phyloP scores from a whole-genome alignment of 2,113 vertebrate species.

The Lota lota region DNA sequence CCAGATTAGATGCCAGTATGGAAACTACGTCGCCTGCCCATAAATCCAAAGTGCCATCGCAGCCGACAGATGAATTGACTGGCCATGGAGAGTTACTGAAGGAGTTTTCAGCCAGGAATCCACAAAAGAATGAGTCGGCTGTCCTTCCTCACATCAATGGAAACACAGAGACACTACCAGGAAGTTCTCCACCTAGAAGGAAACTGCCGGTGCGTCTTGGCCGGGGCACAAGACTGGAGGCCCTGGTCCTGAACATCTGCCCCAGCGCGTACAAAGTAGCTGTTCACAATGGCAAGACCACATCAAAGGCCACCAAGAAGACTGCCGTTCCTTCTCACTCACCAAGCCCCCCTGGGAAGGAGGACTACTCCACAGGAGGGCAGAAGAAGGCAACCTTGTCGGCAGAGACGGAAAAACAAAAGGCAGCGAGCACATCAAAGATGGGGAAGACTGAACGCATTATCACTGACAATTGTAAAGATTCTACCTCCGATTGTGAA shows the following conservation, averaged over 20 bases:
- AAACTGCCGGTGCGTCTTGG: constrained; percentile 63
- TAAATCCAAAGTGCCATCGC: constrained; percentile 8
- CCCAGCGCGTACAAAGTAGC: constrained; percentile 61
- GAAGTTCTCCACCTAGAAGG: constrained; percentile 43
- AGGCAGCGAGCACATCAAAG: constrained; percentile 32
- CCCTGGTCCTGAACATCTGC: constrained; percentile 74
- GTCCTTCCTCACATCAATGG: constrained; percentile 47
- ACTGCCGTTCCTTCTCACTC: constrained; percentile 14
- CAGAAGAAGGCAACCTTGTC: constrained; percentile 14
- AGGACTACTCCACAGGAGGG: not conserved
- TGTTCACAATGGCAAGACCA: constrained; percentile 46
- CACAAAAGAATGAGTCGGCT: constrained; percentile 2
- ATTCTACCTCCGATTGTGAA: constrained; percentile 67
- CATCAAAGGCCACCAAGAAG: constrained; percentile 23
- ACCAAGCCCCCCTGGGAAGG: constrained; percentile 19
- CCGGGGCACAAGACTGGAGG: constrained; percentile 66
- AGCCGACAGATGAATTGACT: constrained; percentile 42
- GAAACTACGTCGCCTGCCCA: constrained; percentile 20
- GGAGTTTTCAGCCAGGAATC: constrained; percentile 30
- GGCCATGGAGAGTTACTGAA: constrained; percentile 25
- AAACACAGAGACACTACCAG: constrained; percentile 36
- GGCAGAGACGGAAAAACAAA: constrained; percentile 26
- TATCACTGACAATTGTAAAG: constrained; percentile 45
- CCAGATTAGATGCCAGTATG: constrained; percentile 28
- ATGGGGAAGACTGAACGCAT: constrained; percentile 22